Base-by-base conservation (phyloP, 2,888 invertebrate genomes). In the Latrodectus hesperus region DNA sequence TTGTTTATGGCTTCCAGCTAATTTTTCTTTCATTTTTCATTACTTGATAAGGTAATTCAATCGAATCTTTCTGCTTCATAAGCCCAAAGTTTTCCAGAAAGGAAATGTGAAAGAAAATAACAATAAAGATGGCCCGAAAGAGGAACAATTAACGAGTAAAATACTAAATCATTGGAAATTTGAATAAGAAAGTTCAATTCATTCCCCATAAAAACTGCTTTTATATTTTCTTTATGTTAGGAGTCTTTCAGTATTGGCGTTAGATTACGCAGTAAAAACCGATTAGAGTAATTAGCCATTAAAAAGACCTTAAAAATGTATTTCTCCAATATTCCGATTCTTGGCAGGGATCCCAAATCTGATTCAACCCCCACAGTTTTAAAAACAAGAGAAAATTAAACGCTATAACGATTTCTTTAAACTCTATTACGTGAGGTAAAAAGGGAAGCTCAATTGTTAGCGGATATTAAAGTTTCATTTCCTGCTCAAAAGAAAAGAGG, bases 201-300 rank as follows among this genome's bases (percentile, higher is more conserved):
- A 8, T 3, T 12, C 22, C 68, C 49, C 38, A 22, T 74, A 38
- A 74, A 74, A 65, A 26, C 75, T 9, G 52, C 75, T 82, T 75
- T 68, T 53, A 26, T 26, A 22, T 55, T 74, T 67, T 80, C 17
- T 17, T 26, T 68, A 12, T 72, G 71, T 60, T 38, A 26, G 16
- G 5, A 38, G 12, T 73, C n/a, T 17, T 51, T 17, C 64, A 53
- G 17, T 12, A 52, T 53, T 26, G 49, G 49, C 16, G 55, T 49
- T 22, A 77, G 84, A 84, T 77, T 77, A 77, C 65, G 72, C 73
- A 72, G 81, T 53, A 74, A 84, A 84, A 84, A 71, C 55, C 55
- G 77, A 77, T 84, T 84, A 72, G 60, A 68, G 74, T 73, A 84
- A 84, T 84, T 84, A 84, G 53, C 78, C 84, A 79, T 84, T 84